Conservation (phyloP, 2,888 invertebrate genomes). For the Ramazzottius varieornatus region DNA sequence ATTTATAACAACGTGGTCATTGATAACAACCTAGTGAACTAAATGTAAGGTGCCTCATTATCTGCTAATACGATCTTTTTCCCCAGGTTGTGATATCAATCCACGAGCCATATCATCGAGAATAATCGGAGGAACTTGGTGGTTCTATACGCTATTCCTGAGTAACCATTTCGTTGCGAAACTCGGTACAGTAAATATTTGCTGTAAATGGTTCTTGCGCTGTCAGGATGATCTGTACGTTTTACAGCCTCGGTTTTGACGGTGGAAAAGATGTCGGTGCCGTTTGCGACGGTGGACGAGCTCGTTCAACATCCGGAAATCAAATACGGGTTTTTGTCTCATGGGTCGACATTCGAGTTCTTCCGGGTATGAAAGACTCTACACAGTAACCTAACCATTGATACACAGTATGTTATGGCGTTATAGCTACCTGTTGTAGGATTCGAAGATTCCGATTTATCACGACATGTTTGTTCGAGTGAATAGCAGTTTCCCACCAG, state of each 20-base stretch:
- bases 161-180: slow-evolving; percentile 1
- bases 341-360: slow-evolving; percentile 26
- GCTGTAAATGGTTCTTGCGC: too few relatives aligned
- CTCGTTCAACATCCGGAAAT: slow-evolving; percentile 24
- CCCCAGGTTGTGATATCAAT: slow-evolving; percentile 12
- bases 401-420: neutral
- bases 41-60: too few relatives aligned
- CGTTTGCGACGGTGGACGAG: slow-evolving; percentile 26
- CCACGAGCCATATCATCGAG: slow-evolving; percentile 10
- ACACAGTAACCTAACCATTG: too few relatives aligned
- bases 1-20: too few relatives aligned
- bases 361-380: slow-evolving; percentile 20
- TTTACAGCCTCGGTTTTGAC: slow-evolving; percentile 23
- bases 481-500: slow-evolving; percentile 21
- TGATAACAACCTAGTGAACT: too few relatives aligned
- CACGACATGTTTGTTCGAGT: slow-evolving; percentile 28
- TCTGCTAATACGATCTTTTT: too few relatives aligned
- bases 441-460: slow-evolving; percentile 25
- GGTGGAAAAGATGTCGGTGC: slow-evolving; percentile 21
- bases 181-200: neutral
- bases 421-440: slow-evolving; percentile 13
- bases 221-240: too few relatives aligned
- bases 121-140: neutral
- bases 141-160: slow-evolving; percentile 1
- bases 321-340: slow-evolving; percentile 23